phyloP scores from a whole-genome alignment of 2,113 vertebrate genomes.

The Ramphastos sulfuratus region DNA sequence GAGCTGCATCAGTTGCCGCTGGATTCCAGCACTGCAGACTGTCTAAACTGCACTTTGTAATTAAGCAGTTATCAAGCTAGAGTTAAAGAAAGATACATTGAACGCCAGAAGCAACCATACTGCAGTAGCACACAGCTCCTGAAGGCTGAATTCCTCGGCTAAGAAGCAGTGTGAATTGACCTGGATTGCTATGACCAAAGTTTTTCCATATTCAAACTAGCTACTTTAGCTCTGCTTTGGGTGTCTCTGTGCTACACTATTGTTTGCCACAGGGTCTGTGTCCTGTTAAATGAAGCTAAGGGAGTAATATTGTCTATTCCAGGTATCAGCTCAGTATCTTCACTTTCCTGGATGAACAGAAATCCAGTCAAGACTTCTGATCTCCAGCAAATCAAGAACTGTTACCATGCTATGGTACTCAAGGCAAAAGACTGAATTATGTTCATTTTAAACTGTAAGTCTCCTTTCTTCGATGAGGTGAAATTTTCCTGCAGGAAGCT shows the following conservation, averaged over 20 bases:
- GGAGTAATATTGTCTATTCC: not conserved
- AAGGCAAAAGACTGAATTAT: not conserved
- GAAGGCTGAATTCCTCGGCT: not conserved
- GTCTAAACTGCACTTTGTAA: not conserved
- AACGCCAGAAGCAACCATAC: not conserved
- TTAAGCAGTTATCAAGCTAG: not conserved
- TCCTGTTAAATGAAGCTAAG: not conserved
- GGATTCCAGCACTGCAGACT: not conserved
- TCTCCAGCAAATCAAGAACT: not conserved
- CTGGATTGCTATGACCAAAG: not conserved
- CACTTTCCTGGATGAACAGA: not conserved
- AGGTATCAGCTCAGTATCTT: not conserved
- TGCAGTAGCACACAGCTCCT: not conserved
- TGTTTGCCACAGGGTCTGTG: not conserved
- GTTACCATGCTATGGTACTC: not conserved
- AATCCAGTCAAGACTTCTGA: not conserved
- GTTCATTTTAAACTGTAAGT: not conserved
- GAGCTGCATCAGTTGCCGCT: not conserved
- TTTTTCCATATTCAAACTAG: not conserved
- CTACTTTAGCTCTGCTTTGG: not conserved
- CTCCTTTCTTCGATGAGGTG: not conserved
- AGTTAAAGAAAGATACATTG: not conserved
- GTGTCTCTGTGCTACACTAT: not conserved
- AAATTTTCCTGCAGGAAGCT: not conserved
- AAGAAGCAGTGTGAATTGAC: not conserved